Conservation (phyloP, 2,888 invertebrate species). For the Synergus laeviventris region DNA sequence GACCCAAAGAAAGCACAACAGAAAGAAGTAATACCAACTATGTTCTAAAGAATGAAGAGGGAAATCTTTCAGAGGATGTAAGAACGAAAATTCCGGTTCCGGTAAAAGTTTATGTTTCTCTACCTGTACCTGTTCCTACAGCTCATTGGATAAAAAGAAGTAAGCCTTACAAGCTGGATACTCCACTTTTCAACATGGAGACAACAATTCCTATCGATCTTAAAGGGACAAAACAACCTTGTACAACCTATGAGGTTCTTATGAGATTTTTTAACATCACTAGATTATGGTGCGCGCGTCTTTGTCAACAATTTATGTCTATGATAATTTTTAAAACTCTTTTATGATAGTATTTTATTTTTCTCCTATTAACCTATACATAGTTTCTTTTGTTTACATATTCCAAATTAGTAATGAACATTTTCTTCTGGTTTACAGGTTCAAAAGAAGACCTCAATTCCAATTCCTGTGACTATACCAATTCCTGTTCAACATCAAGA, state of each 20-base stretch:
- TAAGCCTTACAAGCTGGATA: not conserved
- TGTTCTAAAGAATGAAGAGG: not conserved
- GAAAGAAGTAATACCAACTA: not conserved
- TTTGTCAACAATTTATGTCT: too few species aligned
- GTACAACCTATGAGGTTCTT: not conserved
- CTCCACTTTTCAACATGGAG: not conserved
- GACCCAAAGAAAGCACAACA: not conserved
- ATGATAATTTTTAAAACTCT: too few species aligned
- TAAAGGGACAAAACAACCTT: not conserved
- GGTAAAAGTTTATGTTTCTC: too few species aligned
- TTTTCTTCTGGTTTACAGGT: not conserved
- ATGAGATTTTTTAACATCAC: not conserved
- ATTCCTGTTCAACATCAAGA: not conserved
- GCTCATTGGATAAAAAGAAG: too few species aligned
- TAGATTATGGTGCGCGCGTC: too few species aligned
- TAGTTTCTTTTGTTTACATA: not conserved
- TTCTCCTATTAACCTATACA: too few species aligned
- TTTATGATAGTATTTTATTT: too few species aligned
- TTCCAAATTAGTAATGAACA: not conserved
- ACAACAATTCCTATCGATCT: not conserved
- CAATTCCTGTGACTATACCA: not conserved
- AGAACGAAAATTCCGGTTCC: not conserved
- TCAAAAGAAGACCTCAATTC: not conserved
- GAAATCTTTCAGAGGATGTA: not conserved
- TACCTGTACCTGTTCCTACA: too few species aligned